Conservation (phyloP, 2,113 vertebrate genomes). For the Oreocharis arfaki region DNA sequence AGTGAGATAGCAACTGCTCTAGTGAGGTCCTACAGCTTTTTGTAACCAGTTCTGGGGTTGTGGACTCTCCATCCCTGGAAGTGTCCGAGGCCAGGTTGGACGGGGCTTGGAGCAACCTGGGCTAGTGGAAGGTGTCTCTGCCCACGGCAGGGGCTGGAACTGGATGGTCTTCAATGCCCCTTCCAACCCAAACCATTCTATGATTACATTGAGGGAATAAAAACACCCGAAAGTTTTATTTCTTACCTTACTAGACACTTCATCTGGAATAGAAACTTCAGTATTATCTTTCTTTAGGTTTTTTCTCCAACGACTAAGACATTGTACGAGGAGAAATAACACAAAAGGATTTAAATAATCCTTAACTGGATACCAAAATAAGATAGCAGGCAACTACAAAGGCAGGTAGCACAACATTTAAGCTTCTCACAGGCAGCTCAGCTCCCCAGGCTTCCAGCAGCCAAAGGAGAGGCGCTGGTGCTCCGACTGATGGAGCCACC, state of each 20-base stretch:
- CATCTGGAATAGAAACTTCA: background rate
- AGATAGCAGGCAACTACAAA: background rate
- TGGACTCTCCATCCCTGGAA: background rate
- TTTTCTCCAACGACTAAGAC: background rate
- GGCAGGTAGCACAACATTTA: background rate
- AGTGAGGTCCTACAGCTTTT: background rate
- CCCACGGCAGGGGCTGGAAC: background rate
- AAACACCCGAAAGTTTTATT: background rate
- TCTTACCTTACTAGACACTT: background rate
- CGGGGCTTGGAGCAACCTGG: accelerated
- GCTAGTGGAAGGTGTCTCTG: background rate
- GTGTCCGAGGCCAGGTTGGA: background rate
- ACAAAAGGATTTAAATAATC: background rate
- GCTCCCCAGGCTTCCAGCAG: background rate
- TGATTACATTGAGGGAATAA: background rate
- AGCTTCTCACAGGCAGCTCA: background rate
- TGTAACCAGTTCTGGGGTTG: background rate
- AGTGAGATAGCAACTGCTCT: background rate
- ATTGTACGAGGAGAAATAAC: background rate
- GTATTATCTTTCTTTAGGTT: background rate
- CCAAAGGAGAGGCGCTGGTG: background rate
- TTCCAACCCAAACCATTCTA: background rate
- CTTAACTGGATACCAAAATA: background rate
- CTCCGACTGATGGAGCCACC: background rate
- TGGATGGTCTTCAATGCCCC: background rate